These are phyloP conservation scores for Hyalella azteca DNA, from an alignment of 2,888 invertebrate genomes.

Conservation along the genomic window DNA sequence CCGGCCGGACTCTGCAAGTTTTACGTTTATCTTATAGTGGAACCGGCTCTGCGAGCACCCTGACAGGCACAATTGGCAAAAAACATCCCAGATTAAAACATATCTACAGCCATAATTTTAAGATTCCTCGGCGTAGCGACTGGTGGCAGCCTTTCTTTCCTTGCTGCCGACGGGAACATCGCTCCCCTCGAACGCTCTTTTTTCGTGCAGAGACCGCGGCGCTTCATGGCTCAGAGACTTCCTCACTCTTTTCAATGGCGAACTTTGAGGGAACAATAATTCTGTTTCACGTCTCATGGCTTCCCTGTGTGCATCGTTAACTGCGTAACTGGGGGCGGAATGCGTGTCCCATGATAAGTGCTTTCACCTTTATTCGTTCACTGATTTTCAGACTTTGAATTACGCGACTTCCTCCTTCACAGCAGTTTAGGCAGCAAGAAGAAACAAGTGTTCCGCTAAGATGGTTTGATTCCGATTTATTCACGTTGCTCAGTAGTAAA, in stretches of 20 bases:
- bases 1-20: slow-evolving; percentile 21
- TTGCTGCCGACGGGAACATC: background rate
- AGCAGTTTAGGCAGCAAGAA: no score
- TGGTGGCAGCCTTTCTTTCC: slow-evolving; percentile 3
- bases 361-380: no score
- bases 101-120: slow-evolving; percentile 24
- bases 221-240: slow-evolving; percentile 23
- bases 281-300: slow-evolving; percentile 27
- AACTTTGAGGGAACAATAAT: slow-evolving; percentile 32
- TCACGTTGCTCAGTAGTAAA: no score
- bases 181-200: background rate
- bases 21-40: background rate
- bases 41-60: background rate
- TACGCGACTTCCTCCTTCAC: no score
- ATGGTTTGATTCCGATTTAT: no score
- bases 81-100: slow-evolving; percentile 30
- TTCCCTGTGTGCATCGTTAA: slow-evolving; percentile 22
- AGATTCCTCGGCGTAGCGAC: background rate
- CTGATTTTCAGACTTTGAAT: no score
- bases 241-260: slow-evolving; percentile 24
- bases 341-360: background rate
- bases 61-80: slow-evolving; percentile 13
- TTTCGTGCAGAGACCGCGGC: slow-evolving; percentile 5
- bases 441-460: no score
- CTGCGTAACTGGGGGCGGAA: background rate